Evolutionary conservation across 2,888 invertebrate species (phyloP), one percentile per base, ranked within the genome.

Genomic region (Lasioglossum marginatum): DNA sequence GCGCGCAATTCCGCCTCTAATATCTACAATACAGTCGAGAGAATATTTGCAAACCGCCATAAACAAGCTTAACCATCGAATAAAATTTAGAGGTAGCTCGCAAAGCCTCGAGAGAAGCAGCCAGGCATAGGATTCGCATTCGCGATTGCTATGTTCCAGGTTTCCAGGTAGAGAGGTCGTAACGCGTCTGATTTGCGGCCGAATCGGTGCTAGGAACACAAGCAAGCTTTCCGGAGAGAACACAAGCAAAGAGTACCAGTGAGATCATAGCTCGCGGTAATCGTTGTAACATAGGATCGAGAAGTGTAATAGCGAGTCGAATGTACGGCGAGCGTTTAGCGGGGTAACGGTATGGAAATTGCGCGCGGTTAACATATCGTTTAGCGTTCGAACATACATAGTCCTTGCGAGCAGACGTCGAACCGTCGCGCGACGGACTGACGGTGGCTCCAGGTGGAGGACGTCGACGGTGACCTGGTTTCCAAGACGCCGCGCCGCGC

Each of bases 101-200:
- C 40, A 48, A 68, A 48, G 14, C 45, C 31, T 12, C 10, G 37
- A 19, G 23, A 19, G 23, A 70, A 52, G 37, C 74, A 52, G 16
- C 31, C 40, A 27, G 23, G 68, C 52, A 34, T 43, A 45, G 57
- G 70, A 60, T 48, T 76, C 75, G 27, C n/a, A 23, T 57, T 43
- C 16, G n/a, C 81, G 68, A 81, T 76, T 43, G 66, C 31, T 5
- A 10, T 71, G 60, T 71, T 72, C 71, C 60, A 16, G 45, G 52
- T 78, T 48, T 19, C 52, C 68, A 37, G 37, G 66, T 45, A 37
- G 48, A 34, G 19, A 27, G 52, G 75, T 79, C 79, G 81, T 77
- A 77, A 85, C 74, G 77, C 77, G 52, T 79, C 68, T 66, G 77
- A 87, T 87, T 88, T 88, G 81, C 81, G 79, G 81, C 79, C 75